Evolutionary conservation across 2,113 vertebrate genomes (phyloP).

Genomic region (Melanotaenia duboulayi): DNA sequence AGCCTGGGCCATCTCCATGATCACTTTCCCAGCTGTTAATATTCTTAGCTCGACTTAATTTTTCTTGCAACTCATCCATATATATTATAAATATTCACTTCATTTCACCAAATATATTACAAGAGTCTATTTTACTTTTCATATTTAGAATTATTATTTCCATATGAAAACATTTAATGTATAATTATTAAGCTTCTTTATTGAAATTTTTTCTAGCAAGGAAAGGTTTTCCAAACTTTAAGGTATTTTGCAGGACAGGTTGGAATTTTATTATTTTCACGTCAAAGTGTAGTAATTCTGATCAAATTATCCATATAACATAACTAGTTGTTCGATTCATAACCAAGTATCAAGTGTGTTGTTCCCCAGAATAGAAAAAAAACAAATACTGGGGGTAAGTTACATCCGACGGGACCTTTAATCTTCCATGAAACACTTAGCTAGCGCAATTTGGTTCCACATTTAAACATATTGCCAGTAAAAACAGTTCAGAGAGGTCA

Average conservation of each 20-base stretch:
- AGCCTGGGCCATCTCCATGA: conserved; percentile 44
- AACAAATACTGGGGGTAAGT: too few relatives aligned
- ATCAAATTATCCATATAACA: background rate
- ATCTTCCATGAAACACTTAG: too few relatives aligned
- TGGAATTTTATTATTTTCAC: background rate
- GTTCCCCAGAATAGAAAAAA: too few relatives aligned
- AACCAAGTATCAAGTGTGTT: too few relatives aligned
- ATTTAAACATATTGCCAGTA: background rate
- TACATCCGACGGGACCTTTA: too few relatives aligned
- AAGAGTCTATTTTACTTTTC: background rate
- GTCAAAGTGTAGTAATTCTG: background rate
- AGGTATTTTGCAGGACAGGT: too few relatives aligned
- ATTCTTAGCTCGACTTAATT: background rate
- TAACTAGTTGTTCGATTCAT: too few relatives aligned
- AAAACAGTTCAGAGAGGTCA: background rate
- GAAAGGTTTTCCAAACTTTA: too few relatives aligned
- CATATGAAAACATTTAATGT: too few relatives aligned
- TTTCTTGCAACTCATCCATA: background rate
- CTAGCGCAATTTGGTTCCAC: background rate
- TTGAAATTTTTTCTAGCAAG: too few relatives aligned
- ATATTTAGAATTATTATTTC: background rate
- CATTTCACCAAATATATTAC: too few relatives aligned
- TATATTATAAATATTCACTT: background rate
- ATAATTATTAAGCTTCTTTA: too few relatives aligned
- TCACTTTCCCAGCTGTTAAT: conserved; percentile 61